Percentiles rank a stretch among this genome's conserved stretches.
Evolutionary conservation across 1,140 invertebrate species (phyloP).

Genomic region (Atta colombica): DNA sequence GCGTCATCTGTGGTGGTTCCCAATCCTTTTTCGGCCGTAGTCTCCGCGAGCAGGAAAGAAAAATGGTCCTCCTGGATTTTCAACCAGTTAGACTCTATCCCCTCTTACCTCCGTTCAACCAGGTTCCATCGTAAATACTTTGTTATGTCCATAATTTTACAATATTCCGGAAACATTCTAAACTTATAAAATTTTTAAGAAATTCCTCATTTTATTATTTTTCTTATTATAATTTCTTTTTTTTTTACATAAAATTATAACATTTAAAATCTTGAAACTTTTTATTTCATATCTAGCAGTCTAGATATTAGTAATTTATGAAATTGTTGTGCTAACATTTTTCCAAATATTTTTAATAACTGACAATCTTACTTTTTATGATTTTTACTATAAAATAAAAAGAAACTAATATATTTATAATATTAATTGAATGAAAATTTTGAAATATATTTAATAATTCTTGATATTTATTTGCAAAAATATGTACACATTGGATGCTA

Average conservation of each 20-base stretch:
- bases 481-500: not conserved
- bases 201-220: conserved; percentile 3
- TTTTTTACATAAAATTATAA: not conserved
- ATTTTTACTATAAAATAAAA: not conserved
- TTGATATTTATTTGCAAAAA: not conserved
- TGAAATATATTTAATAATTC: not conserved
- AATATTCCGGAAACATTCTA: conserved; percentile 27
- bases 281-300: not conserved
- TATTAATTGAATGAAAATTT: not conserved
- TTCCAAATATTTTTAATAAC: not conserved
- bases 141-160: conserved; percentile 23
- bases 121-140: conserved; percentile 19
- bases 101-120: conserved; percentile 34
- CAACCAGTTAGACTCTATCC: conserved; percentile 69
- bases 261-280: not conserved
- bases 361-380: not conserved
- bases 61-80: conserved; percentile 80
- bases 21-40: conserved; percentile 77
- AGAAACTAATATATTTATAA: not conserved
- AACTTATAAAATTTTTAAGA: conserved; percentile 12
- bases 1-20: conserved; percentile 84
- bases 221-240: not conserved
- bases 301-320: not conserved
- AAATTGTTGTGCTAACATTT: not conserved
- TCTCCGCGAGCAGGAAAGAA: conserved; percentile 60